These are phyloP conservation scores for Lordiphosa collinella DNA, from an alignment of 1,140 invertebrate species.

Conservation along the genomic window DNA sequence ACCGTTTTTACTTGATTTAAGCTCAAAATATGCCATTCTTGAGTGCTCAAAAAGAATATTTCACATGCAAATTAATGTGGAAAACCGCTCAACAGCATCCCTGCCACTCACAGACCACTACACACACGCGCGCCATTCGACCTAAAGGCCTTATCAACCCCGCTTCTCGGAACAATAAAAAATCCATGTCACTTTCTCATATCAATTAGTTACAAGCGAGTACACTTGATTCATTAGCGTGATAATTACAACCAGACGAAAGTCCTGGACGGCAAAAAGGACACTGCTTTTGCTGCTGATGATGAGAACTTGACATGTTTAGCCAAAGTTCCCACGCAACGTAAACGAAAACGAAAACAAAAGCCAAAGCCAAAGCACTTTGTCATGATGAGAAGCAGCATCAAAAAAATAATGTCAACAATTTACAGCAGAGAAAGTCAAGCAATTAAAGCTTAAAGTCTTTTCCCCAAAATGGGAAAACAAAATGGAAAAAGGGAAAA, in stretches of 20 bases:
- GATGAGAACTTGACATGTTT: slow-evolving; percentile 47
- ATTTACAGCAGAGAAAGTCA: slow-evolving; percentile 25
- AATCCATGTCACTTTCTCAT: slow-evolving; percentile 63
- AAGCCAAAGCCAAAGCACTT: slow-evolving; percentile 24
- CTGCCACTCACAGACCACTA: slow-evolving; percentile 5
- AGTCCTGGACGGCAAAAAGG: slow-evolving; percentile 17
- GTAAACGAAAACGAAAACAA: slow-evolving; percentile 8
- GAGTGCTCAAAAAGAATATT: slow-evolving; percentile 7
- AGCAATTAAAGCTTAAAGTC: slow-evolving; percentile 36
- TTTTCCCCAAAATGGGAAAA: slow-evolving; percentile 2
- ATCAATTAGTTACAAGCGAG: slow-evolving; percentile 73
- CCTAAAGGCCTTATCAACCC: slow-evolving; percentile 20
- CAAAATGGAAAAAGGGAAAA: slow-evolving; percentile 23
- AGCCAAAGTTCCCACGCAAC: slow-evolving; percentile 53
- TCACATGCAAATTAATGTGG: slow-evolving; percentile 51
- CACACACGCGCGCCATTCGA: slow-evolving; percentile 17
- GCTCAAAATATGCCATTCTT: background rate
- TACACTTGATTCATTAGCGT: slow-evolving; percentile 75
- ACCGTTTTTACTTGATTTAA: background rate
- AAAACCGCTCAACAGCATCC: background rate
- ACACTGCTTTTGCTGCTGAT: slow-evolving; percentile 7
- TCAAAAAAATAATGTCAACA: slow-evolving; percentile 48
- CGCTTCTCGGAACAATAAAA: slow-evolving; percentile 26
- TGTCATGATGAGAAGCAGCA: slow-evolving; percentile 31
- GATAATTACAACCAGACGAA: slow-evolving; percentile 63